These are phyloP conservation scores for Drosophila neotestacea DNA, from an alignment of 2,888 invertebrate species.

Conservation along the genomic window DNA sequence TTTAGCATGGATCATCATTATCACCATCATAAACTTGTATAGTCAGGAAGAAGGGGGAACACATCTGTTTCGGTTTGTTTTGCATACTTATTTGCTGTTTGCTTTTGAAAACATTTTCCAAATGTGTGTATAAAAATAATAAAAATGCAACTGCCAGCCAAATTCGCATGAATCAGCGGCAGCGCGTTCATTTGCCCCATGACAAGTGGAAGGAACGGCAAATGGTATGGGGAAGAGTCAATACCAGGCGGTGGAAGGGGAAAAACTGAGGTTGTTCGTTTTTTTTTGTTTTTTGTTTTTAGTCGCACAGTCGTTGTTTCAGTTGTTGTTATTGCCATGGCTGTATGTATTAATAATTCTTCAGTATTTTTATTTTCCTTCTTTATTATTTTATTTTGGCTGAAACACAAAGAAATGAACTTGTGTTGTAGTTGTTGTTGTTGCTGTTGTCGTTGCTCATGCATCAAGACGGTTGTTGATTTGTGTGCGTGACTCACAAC, in stretches of 20 bases:
- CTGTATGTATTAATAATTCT: slow-evolving; percentile 48
- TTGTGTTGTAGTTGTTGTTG: slow-evolving; percentile 18
- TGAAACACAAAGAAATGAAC: slow-evolving; percentile 40
- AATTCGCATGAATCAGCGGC: slow-evolving; percentile 42
- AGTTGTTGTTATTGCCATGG: slow-evolving; percentile 26
- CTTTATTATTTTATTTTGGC: slow-evolving; percentile 11
- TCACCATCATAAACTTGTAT: slow-evolving; percentile 3
- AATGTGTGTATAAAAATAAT: slow-evolving; percentile 24
- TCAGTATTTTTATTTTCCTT: slow-evolving; percentile 16
- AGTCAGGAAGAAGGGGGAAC: not conserved
- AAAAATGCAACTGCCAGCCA: slow-evolving; percentile 24
- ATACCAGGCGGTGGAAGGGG: not conserved
- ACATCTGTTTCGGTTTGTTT: slow-evolving; percentile 28
- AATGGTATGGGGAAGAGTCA: not conserved
- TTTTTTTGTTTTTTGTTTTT: slow-evolving; percentile 1
- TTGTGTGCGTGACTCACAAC: slow-evolving; percentile 51
- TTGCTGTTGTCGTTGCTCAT: slow-evolving; percentile 17
- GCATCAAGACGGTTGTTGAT: slow-evolving; percentile 26
- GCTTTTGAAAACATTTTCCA: slow-evolving; percentile 32
- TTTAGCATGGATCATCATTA: slow-evolving; percentile 7
- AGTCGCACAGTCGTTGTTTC: slow-evolving; percentile 23
- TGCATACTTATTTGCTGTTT: slow-evolving; percentile 26
- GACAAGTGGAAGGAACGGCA: slow-evolving; percentile 24
- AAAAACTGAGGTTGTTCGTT: slow-evolving; percentile 4
- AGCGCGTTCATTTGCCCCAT: slow-evolving; percentile 33